Conservation (phyloP, 2,797 vertebrate genomes). For the Aplochiton taeniatus region DNA sequence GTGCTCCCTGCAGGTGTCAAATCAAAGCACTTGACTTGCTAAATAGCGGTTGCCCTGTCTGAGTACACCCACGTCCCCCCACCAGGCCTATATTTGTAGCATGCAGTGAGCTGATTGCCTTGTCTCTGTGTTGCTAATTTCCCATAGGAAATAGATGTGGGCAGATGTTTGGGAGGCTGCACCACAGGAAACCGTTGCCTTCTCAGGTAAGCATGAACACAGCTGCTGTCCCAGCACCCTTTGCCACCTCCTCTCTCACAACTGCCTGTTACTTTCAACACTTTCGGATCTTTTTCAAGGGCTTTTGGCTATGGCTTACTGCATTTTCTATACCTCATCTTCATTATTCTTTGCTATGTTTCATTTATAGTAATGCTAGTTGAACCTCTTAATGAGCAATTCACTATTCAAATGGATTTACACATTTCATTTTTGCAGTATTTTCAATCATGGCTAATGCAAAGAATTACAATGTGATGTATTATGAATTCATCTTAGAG, state of each 20-base stretch:
- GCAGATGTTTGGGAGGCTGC: slow-evolving; percentile 85
- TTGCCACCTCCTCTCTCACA: slow-evolving; percentile 32
- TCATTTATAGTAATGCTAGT: no score
- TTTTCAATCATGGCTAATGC: no score
- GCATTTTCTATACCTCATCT: slow-evolving; percentile 10
- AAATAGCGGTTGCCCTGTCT: slow-evolving; percentile 45
- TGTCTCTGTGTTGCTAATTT: slow-evolving; percentile 87
- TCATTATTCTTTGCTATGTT: no score
- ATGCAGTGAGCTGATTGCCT: slow-evolving; percentile 67
- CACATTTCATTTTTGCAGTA: no score
- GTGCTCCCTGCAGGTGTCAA: slow-evolving; percentile 72
- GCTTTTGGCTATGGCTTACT: slow-evolving; percentile 17
- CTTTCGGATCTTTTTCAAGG: slow-evolving; percentile 27
- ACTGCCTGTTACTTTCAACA: slow-evolving; percentile 57
- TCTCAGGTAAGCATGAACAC: slow-evolving; percentile 80
- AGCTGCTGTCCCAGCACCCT: slow-evolving; percentile 55
- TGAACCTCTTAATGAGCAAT: no score
- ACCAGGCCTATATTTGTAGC: slow-evolving; percentile 69
- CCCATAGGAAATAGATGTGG: slow-evolving; percentile 88
- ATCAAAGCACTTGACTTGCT: slow-evolving; percentile 68
- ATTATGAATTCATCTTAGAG: no score
- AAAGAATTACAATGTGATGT: no score
- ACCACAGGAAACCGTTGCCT: slow-evolving; percentile 78
- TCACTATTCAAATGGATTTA: no score
- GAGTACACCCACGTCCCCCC: slow-evolving; percentile 11